Percentiles rank a stretch among this genome's conserved stretches.
Evolutionary conservation across 1,140 invertebrate species (phyloP).

Genomic region (Condylostylus longicornis): DNA sequence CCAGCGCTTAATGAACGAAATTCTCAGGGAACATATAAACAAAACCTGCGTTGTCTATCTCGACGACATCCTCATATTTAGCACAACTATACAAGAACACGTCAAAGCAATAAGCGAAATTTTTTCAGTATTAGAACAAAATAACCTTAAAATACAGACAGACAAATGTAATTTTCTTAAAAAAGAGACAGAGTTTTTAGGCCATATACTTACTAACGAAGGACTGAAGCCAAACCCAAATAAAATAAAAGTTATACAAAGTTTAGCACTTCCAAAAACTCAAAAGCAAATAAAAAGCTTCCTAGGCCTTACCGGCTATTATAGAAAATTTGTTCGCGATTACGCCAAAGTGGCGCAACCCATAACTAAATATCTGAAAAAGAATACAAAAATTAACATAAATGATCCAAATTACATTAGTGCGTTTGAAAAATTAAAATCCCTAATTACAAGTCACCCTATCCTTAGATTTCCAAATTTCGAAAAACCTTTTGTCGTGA

Average conservation of each 20-base stretch:
- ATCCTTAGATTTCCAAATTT: constrained; percentile 13
- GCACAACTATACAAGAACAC: constrained; percentile 19
- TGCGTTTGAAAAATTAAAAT: constrained; percentile 28
- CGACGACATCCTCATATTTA: constrained; percentile 25
- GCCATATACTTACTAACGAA: constrained; percentile 7
- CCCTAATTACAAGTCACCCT: constrained; percentile 22
- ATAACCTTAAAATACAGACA: constrained; percentile 17
- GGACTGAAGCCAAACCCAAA: constrained; percentile 18
- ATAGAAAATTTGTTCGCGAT: constrained; percentile 11
- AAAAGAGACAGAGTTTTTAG: constrained; percentile 5
- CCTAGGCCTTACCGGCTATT: constrained; percentile 21
- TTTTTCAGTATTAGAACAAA: constrained; percentile 20
- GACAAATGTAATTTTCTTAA: constrained; percentile 22
- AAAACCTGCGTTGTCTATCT: constrained; percentile 21
- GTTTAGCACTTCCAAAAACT: constrained; percentile 11
- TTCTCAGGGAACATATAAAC: constrained; percentile 16
- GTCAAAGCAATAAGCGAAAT: constrained; percentile 19
- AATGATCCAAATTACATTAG: constrained; percentile 28
- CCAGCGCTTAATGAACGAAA: constrained; percentile 31
- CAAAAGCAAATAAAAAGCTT: constrained; percentile 14
- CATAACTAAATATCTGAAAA: constrained; percentile 3
- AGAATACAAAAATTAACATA: constrained; percentile 12
- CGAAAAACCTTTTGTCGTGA: constrained; percentile 9
- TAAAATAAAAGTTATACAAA: constrained; percentile 11
- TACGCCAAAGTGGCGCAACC: constrained; percentile 8